Base-by-base conservation (phyloP, 2,888 invertebrate genomes). In the Acanthopleura granulata region DNA sequence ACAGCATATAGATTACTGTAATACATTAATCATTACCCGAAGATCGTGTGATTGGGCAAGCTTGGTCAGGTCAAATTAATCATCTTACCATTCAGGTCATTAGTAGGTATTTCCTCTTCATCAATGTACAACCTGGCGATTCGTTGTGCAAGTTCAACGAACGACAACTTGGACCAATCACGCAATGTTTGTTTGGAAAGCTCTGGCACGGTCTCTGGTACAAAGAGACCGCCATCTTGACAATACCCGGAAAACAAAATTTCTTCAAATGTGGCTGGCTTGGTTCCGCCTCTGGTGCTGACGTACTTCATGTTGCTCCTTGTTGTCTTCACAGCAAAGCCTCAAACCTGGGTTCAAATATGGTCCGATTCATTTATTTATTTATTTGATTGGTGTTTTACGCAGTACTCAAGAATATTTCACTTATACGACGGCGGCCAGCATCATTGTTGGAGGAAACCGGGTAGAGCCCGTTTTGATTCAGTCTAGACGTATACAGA, bases 171-270 rank as follows among this genome's bases (percentile, higher is more conserved):
- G 11, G 85, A 80, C 91, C 91, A 91, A 27, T 79, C 62, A 51
- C 80, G 76, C 3, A 91, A 71, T 4, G 84, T 85, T 9, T 85
- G 84, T 30, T 40, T 22, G 14, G 83, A 73, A 11, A 87, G 77
- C 3, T 75, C 66, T 4, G 91, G 91, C 66, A 91, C 86, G 3
- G 27, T 51, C 72, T 90, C 88, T 27, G 91, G 91, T 30, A 92
- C 77, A n/a, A 88, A 85, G 30, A 92, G 84, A 0, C 92, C 92
- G 3, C 91, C 91, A 84, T 92, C 91, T 29, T 80, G 77, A 11
- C 91, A 88, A 82, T 89, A 92, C 14, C 91, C 91, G 22, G 87
- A 84, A 74, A 87, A 85, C 22, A 90, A 74, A 9, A 86, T 87
- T 57, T 89, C 85, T 74, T 89, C 88, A 79, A 90, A 90, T 1